Percentiles rank a stretch among this genome's conserved stretches.
phyloP scores from a whole-genome alignment of 2,888 invertebrate species.

The Clitarchus hookeri region DNA sequence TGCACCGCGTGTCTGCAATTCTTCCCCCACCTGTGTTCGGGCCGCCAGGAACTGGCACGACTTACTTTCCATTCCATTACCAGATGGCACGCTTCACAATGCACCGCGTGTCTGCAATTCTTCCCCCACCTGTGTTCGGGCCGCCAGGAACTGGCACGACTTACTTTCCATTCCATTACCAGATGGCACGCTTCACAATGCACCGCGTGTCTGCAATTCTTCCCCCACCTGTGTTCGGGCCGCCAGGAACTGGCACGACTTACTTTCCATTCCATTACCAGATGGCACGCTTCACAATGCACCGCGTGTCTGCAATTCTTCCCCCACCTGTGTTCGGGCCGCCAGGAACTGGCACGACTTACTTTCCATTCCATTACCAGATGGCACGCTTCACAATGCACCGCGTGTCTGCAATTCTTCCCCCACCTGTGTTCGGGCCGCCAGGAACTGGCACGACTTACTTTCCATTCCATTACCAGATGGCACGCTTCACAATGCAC shows the following conservation, averaged over 20 bases:
- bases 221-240: neutral
- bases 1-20: neutral
- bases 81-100: neutral
- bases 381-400: neutral
- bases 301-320: neutral
- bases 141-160: neutral
- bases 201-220: neutral
- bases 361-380: neutral
- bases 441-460: neutral
- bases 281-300: neutral
- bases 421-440: neutral
- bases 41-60: neutral
- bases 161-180: neutral
- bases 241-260: neutral
- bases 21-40: neutral
- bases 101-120: neutral
- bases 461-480: neutral
- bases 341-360: neutral
- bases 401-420: neutral
- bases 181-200: neutral
- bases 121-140: neutral
- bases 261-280: neutral
- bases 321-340: neutral
- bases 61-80: neutral
- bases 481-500: neutral